phyloP scores from a whole-genome alignment of 2,888 invertebrate species.

The Nomada hirtipes region DNA sequence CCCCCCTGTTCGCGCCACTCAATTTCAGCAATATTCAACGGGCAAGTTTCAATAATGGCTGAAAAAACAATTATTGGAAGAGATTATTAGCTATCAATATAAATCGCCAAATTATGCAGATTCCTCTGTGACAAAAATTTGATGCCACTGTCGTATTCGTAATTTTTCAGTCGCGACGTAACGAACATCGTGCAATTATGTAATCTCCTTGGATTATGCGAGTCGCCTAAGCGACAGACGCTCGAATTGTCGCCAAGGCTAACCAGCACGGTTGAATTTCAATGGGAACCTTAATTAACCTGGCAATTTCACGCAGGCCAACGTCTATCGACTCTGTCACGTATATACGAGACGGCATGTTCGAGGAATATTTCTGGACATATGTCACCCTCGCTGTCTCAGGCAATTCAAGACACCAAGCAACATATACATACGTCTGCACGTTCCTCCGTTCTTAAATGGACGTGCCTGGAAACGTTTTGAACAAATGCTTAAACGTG shows the following conservation, averaged over 20 bases:
- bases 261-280: constrained; percentile 62
- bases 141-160: not conserved
- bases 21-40: not conserved
- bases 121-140: not conserved
- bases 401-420: not conserved
- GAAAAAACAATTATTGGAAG: too few species aligned
- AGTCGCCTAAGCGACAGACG: constrained; percentile 19
- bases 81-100: too few species aligned
- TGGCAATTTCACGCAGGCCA: constrained; percentile 63
- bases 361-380: constrained; percentile 22
- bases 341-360: not conserved
- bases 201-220: constrained; percentile 33
- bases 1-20: not conserved
- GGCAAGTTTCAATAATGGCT: not conserved
- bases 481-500: not conserved
- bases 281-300: constrained; percentile 74
- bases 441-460: not conserved
- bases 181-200: not conserved
- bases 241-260: constrained; percentile 28
- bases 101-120: not conserved
- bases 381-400: not conserved
- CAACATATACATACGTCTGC: not conserved
- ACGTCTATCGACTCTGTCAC: constrained; percentile 28
- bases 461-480: not conserved
- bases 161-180: not conserved